Evolutionary conservation across 1,140 invertebrate genomes (phyloP).

Genomic region (Vanessa atalanta): DNA sequence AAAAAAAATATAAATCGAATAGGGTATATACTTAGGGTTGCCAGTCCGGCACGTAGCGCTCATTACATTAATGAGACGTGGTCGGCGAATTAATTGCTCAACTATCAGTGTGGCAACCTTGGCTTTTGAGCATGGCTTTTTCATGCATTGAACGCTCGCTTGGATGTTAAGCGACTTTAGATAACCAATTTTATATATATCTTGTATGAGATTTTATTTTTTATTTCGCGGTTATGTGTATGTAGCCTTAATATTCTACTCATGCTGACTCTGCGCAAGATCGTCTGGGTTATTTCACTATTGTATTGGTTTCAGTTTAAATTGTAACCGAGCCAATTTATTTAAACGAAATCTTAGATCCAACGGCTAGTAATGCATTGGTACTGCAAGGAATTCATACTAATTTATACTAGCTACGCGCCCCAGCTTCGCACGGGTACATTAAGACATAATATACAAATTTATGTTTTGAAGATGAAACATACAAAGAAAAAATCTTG

Average conservation of each 20-base stretch:
- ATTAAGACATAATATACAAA: too few relatives aligned
- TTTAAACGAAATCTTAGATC: too few relatives aligned
- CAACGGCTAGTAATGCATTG: too few relatives aligned
- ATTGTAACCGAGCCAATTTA: too few relatives aligned
- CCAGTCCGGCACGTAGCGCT: slow-evolving; percentile 49
- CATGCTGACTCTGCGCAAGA: background rate
- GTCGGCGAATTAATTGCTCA: slow-evolving; percentile 53
- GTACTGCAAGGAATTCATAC: too few relatives aligned
- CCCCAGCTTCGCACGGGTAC: too few relatives aligned
- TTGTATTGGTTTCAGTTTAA: too few relatives aligned
- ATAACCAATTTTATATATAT: background rate
- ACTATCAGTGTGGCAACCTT: slow-evolving; percentile 32
- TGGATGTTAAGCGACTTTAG: background rate
- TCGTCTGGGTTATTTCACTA: too few relatives aligned
- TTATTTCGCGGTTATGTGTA: background rate
- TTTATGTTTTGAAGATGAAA: too few relatives aligned
- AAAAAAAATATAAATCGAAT: slow-evolving; percentile 2
- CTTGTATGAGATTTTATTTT: background rate
- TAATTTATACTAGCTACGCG: too few relatives aligned
- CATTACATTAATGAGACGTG: slow-evolving; percentile 61
- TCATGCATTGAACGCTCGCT: slow-evolving; percentile 2
- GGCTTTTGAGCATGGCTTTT: slow-evolving; percentile 1
- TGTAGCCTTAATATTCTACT: background rate
- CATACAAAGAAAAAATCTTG: too few relatives aligned
- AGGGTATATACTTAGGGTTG: slow-evolving; percentile 25